A percentile compares a stretch with the other conserved stretches of the same genome.
Conservation (phyloP, 2,113 vertebrate genomes). For the Oplegnathus fasciatus region DNA sequence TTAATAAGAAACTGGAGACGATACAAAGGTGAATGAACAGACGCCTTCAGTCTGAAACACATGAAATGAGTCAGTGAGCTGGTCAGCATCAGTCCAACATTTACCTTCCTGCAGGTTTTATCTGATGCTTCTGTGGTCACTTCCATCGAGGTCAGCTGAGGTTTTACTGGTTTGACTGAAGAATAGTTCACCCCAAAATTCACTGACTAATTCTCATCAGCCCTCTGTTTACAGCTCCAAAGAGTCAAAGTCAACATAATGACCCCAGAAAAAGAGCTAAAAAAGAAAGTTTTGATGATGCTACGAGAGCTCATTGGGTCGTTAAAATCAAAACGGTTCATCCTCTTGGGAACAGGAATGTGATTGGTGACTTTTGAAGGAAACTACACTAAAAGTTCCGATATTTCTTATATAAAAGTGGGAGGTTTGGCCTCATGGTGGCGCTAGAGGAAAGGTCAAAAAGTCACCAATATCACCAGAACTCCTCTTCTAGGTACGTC, state of each 20-base stretch:
- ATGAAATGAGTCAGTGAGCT: too few species aligned
- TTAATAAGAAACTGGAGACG: too few species aligned
- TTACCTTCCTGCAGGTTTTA: background rate
- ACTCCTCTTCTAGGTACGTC: background rate
- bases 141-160: too few species aligned
- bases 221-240: too few species aligned
- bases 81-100: background rate
- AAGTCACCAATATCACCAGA: background rate
- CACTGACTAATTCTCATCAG: background rate
- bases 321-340: background rate
- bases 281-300: too few species aligned
- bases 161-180: conserved; percentile 2
- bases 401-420: background rate
- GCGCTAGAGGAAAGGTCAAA: background rate
- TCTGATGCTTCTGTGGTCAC: background rate
- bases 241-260: too few species aligned
- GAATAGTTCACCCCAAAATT: background rate
- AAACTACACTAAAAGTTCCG: background rate
- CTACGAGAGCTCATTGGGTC: too few species aligned
- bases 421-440: conserved; percentile 17
- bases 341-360: background rate
- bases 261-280: too few species aligned
- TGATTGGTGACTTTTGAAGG: background rate
- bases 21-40: too few species aligned
- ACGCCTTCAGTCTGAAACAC: too few species aligned